phyloP scores from a whole-genome alignment of 1,140 invertebrate species.

The Drosophila auraria region DNA sequence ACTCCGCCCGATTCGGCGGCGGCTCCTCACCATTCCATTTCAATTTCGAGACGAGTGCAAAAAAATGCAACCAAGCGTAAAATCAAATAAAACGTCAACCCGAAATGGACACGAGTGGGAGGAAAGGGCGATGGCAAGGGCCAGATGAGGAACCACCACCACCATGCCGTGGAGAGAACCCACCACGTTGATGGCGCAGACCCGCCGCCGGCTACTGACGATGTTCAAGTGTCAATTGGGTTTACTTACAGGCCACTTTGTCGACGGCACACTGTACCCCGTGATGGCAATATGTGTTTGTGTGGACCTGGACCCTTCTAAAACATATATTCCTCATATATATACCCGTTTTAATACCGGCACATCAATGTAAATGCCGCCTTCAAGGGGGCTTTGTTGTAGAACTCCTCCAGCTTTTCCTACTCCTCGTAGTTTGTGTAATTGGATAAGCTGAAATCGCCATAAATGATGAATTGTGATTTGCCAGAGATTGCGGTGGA shows the following conservation, averaged over 20 bases:
- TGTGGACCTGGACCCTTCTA: constrained; percentile 31
- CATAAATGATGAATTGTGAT: constrained; percentile 51
- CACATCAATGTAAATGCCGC: constrained; percentile 52
- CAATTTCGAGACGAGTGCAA: constrained; percentile 56
- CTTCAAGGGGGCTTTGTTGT: constrained; percentile 26
- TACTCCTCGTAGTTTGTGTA: constrained; percentile 27
- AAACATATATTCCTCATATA: constrained; percentile 18
- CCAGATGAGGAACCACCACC: constrained; percentile 39
- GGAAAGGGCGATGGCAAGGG: constrained; percentile 20
- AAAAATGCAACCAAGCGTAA: constrained; percentile 77
- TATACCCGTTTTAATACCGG: constrained; percentile 5
- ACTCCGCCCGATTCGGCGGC: neutral
- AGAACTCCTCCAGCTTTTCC: constrained; percentile 6
- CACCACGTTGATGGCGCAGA: constrained; percentile 42
- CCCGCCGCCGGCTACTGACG: constrained; percentile 46
- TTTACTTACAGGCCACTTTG: constrained; percentile 76
- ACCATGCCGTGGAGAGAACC: constrained; percentile 27
- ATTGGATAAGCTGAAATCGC: constrained; percentile 44
- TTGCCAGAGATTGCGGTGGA: constrained; percentile 36
- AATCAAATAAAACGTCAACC: constrained; percentile 82
- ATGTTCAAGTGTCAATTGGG: constrained; percentile 80
- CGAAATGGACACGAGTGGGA: constrained; percentile 52
- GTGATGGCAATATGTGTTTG: neutral
- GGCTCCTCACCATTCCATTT: constrained; percentile 23
- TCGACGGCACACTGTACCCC: constrained; percentile 48